These are phyloP conservation scores for Lutraria lutraria DNA, from an alignment of 2,888 invertebrate species.

Conservation along the genomic window DNA sequence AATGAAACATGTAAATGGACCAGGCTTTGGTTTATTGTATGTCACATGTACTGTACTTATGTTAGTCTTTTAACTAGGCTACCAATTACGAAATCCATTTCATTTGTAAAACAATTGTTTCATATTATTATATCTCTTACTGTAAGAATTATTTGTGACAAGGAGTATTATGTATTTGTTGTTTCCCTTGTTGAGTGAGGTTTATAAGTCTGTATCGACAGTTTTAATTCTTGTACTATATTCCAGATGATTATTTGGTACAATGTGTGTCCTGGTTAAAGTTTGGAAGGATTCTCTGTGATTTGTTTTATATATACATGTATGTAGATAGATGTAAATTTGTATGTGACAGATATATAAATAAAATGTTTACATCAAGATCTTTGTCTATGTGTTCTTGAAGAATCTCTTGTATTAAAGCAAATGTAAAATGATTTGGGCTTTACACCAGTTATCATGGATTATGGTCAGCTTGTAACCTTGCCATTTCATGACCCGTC, in stretches of 20 bases:
- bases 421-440: too few species aligned
- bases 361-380: slow-evolving; percentile 1
- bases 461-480: too few species aligned
- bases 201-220: neutral
- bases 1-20: too few species aligned
- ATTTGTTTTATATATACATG: slow-evolving; percentile 2
- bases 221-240: neutral
- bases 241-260: slow-evolving; percentile 10
- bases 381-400: neutral
- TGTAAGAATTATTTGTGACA: neutral
- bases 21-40: neutral
- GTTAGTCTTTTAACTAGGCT: neutral
- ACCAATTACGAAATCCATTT: neutral
- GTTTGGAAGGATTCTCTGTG: neutral
- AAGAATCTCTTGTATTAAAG: too few species aligned
- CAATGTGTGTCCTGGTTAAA: neutral
- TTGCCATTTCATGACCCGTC: too few species aligned
- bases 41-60: neutral
- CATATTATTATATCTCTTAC: neutral
- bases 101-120: neutral
- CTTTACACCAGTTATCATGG: too few species aligned
- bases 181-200: neutral
- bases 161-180: neutral
- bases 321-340: slow-evolving; percentile 29
- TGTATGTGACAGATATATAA: slow-evolving; percentile 26